Evolutionary conservation across 2,113 vertebrate species (phyloP).

Genomic region (Shinisaurus crocodilurus): DNA sequence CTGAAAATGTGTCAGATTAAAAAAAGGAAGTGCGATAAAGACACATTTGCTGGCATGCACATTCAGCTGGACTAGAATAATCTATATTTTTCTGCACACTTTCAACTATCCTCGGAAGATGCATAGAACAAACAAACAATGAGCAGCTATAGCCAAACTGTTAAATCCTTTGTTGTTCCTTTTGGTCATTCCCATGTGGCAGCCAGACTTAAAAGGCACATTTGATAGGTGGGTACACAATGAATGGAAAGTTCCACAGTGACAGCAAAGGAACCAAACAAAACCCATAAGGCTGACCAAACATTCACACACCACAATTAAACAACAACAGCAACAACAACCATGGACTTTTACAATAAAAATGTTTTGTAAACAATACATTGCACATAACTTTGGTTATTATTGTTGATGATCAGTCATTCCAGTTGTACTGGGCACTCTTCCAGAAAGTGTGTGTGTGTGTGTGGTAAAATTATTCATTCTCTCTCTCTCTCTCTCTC

Average conservation of each 20-base stretch:
- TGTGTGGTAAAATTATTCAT: too few relatives aligned
- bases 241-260: not conserved
- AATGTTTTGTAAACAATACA: not conserved
- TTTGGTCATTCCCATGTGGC: not conserved
- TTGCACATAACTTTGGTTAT: not conserved
- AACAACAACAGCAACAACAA: too few relatives aligned
- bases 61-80: not conserved
- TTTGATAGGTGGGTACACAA: not conserved
- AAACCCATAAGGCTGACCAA: not conserved
- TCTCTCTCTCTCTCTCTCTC: too few relatives aligned
- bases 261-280: constrained; percentile 15
- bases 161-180: not conserved
- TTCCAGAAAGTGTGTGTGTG: not conserved
- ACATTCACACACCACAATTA: not conserved
- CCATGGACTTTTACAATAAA: not conserved
- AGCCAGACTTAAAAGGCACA: not conserved
- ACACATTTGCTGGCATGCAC: not conserved
- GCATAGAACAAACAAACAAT: not conserved
- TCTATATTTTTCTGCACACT: not conserved
- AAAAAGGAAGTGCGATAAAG: not conserved
- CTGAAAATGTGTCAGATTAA: not conserved
- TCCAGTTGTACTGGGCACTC: not conserved
- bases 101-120: not conserved
- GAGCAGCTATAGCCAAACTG: constrained; percentile 3
- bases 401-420: not conserved